Conservation (phyloP, 2,797 vertebrate genomes). For the Tangara arthus region DNA sequence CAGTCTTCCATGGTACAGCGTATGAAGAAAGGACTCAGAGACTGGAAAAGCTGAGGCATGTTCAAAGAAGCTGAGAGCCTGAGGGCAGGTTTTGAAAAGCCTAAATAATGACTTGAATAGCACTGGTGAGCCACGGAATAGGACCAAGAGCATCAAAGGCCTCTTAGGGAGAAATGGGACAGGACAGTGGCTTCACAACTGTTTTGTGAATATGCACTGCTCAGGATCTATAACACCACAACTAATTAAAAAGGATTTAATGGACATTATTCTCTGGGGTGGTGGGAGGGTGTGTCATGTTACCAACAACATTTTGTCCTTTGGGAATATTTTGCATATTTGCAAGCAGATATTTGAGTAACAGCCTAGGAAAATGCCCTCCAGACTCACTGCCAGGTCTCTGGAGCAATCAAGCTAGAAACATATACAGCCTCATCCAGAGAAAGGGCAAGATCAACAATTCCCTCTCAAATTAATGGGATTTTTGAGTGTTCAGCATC, state of each 20-base stretch:
- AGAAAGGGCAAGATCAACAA: background rate
- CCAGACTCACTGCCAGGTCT: constrained; percentile 7
- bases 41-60: constrained; percentile 56
- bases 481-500: background rate
- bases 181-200: background rate
- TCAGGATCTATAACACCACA: constrained; percentile 20
- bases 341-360: constrained; percentile 34
- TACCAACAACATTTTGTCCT: constrained; percentile 14
- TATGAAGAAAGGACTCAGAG: constrained; percentile 31
- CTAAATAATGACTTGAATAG: constrained; percentile 51
- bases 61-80: constrained; percentile 51
- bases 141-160: constrained; percentile 46
- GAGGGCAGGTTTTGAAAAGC: constrained; percentile 56
- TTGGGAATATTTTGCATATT: constrained; percentile 20
- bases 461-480: background rate
- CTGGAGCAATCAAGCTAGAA: constrained; percentile 31
- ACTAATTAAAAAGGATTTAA: constrained; percentile 33
- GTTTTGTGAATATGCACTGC: background rate
- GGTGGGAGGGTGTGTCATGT: background rate
- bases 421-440: constrained; percentile 11
- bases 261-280: background rate
- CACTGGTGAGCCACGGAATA: constrained; percentile 40
- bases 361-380: constrained; percentile 58
- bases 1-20: constrained; percentile 31
- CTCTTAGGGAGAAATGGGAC: constrained; percentile 18